These are phyloP conservation scores for Epistrophe grossulariae DNA, from an alignment of 2,888 invertebrate genomes.

Conservation along the genomic window DNA sequence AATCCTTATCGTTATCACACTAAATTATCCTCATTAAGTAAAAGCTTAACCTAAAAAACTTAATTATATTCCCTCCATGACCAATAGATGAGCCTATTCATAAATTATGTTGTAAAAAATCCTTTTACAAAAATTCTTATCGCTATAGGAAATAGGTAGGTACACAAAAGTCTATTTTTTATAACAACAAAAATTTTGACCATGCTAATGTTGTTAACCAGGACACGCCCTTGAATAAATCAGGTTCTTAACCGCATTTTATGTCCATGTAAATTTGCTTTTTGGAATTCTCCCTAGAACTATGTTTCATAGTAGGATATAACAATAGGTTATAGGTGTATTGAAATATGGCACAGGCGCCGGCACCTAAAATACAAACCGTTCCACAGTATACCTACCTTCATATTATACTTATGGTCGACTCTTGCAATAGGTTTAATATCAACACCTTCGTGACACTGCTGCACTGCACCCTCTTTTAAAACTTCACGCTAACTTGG, in stretches of 20 bases:
- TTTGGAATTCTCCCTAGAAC: conserved; percentile 16
- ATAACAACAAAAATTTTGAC: conserved; percentile 10
- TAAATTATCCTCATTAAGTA: conserved; percentile 19
- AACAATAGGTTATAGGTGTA: not conserved
- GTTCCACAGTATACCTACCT: not conserved
- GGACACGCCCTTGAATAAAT: conserved; percentile 53
- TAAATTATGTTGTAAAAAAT: conserved; percentile 15
- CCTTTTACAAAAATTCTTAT: not conserved
- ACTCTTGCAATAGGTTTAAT: conserved; percentile 18
- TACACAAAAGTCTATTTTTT: not conserved
- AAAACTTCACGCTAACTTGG: conserved; percentile 58
- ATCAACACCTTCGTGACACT: conserved; percentile 74
- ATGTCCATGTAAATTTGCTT: conserved; percentile 18
- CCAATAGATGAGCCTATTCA: conserved; percentile 22
- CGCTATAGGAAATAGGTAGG: too few relatives aligned
- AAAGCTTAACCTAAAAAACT: conserved; percentile 36
- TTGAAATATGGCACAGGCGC: not conserved
- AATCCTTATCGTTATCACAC: not conserved
- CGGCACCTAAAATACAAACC: not conserved
- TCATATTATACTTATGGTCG: not conserved
- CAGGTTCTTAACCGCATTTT: conserved; percentile 38
- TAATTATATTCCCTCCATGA: conserved; percentile 25
- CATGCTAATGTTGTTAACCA: conserved; percentile 26
- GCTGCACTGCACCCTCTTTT: conserved; percentile 69
- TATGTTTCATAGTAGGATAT: not conserved